These are phyloP conservation scores for Triops cancriformis DNA, from an alignment of 1,140 invertebrate species.

Conservation along the genomic window DNA sequence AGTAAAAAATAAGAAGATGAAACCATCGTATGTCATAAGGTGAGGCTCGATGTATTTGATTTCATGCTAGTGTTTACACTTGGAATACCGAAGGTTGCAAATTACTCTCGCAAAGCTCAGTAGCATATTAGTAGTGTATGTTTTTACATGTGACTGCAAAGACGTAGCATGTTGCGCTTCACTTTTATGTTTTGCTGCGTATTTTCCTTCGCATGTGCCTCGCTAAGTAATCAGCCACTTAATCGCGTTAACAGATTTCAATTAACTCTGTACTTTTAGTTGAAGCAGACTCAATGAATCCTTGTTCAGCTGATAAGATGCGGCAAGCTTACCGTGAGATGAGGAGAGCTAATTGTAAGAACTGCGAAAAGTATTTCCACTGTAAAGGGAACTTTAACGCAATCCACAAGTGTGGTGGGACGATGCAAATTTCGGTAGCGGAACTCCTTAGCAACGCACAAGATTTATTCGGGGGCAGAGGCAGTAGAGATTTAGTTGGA, in stretches of 20 bases:
- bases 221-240: background rate
- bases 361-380: constrained; percentile 22
- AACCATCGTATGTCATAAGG: too few species aligned
- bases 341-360: constrained; percentile 20
- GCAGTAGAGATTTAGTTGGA: constrained; percentile 11
- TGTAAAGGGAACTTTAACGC: constrained; percentile 22
- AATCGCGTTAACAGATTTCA: background rate
- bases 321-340: constrained; percentile 12
- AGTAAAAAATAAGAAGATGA: too few species aligned
- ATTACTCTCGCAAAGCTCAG: background rate
- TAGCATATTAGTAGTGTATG: background rate
- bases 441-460: background rate
- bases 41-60: too few species aligned
- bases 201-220: background rate
- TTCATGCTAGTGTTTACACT: too few species aligned
- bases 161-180: background rate
- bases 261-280: background rate
- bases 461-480: background rate
- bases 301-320: constrained; percentile 21
- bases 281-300: constrained; percentile 7
- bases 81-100: too few species aligned
- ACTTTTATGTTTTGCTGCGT: background rate
- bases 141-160: background rate
- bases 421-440: background rate
- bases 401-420: background rate